Evolutionary conservation across 2,888 invertebrate genomes (phyloP), one percentile per base, ranked within the genome.

Genomic region (Acrobasis suavella): DNA sequence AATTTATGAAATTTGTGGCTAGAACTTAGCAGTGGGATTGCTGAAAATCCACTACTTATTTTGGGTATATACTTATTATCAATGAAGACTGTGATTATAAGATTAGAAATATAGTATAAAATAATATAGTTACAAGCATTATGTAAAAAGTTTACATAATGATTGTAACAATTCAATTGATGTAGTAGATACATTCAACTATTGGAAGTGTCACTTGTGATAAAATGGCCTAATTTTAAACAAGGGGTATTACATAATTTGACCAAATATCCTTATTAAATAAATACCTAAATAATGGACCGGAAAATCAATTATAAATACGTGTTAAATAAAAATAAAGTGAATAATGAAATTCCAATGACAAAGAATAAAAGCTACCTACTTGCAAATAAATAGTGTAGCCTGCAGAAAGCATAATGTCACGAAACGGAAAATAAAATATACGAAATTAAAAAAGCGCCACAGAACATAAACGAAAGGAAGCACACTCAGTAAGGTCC

Each of bases 401-500:
- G 76, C 65, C 78, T 82, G 80, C 82, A 67, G 68, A 69, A 71
- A 73, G 72, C 69, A 66, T 68, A 65, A 65, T 66, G 22, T 62
- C 73, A 74, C 73, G 71, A 70, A 75, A 74, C 67, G 70, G 75
- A 74, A 72, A 67, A 15, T 6, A 49, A 58, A 10, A 51, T 17
- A n/a, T 12, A 51, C 7, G 49, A 17, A 14, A 49, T 10, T 58
- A 46, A 8, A 55, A 37, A n/a, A 50, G 49, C 9, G 49, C 12
- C 49, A 55, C 38, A 15, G 38, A 66, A 59, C 68, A 66, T 67
- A 75, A 77, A 80, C 74, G 64, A 75, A 77, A 80, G 71, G 69
- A 78, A 79, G 77, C 78, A 73, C 74, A 77, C 71, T 70, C 64
- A 69, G 67, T 67, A 72, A 75, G 54, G 54, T 56, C 55, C 80